phyloP scores from a whole-genome alignment of 1,140 invertebrate genomes.

The Bemisia tabaci region DNA sequence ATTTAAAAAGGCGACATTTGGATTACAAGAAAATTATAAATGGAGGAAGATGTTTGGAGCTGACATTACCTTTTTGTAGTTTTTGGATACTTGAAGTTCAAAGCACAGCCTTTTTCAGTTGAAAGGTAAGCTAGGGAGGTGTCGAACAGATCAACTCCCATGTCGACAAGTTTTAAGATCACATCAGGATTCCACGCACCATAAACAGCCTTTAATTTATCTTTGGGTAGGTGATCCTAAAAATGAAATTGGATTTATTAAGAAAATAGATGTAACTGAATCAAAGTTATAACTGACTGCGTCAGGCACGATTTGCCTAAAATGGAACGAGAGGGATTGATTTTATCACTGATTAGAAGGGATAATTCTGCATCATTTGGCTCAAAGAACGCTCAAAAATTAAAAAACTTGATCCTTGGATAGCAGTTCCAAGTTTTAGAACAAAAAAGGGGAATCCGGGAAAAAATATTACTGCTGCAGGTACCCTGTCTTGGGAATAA shows the following conservation, averaged over 20 bases:
- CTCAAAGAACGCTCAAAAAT: no score
- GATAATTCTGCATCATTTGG: no score
- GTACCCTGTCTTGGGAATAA: no score
- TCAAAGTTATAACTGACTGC: neutral
- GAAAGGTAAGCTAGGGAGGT: constrained; percentile 50
- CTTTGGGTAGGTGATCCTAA: constrained; percentile 45
- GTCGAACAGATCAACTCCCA: constrained; percentile 71
- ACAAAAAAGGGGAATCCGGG: no score
- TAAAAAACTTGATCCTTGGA: no score
- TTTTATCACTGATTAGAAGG: neutral
- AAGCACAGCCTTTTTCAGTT: constrained; percentile 44
- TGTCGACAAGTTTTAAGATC: constrained; percentile 45
- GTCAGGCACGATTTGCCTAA: neutral
- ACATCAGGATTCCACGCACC: constrained; percentile 52
- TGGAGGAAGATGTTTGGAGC: no score
- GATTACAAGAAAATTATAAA: no score
- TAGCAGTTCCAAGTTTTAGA: no score
- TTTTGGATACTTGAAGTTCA: constrained; percentile 36
- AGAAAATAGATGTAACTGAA: constrained; percentile 1
- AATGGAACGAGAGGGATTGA: neutral
- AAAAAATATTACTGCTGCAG: no score
- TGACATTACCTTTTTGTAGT: neutral
- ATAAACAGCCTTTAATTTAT: constrained; percentile 47
- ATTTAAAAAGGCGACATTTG: no score
- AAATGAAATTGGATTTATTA: constrained; percentile 25